Base-by-base conservation (phyloP, 2,113 vertebrate species). In the Anolis carolinensis region DNA sequence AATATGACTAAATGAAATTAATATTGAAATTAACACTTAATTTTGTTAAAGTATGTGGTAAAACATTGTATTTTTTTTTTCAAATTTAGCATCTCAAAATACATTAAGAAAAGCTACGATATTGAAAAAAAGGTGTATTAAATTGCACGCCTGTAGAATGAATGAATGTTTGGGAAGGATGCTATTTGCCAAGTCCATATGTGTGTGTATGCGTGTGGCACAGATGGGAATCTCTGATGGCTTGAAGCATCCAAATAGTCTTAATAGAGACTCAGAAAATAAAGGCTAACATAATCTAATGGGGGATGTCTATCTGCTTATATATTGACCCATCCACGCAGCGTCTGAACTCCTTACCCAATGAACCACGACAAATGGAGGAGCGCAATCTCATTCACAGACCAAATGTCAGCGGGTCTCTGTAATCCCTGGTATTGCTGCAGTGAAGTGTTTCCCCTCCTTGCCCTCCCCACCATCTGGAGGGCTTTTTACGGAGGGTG, bases 161-260 rank as follows among this genome's bases (percentile, higher is more conserved):
- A 21, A 30, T 77, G 34, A 75, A 18, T 20, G n/a, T n/a, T 67
- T 34, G 76, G 62, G 48, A 63, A 55, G 13, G 48, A 74, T 30
- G 30, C 23, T 14, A 27, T 39, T 59, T 72, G 52, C 68, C 27
- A 34, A 79, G 32, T 78, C 48, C 65, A 62, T 71, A 11, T 68
- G 27, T 27, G 25, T 27, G 63, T 34, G 30, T 76, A 13, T 39
- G 25, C 18, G 63, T 34, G 36, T 76, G 8, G 13, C 44, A 70
- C 63, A 75, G 85, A 87, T 84, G 82, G 82, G 82, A 84, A 84
- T 74, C 78, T 86, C 59, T n/a, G 65, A 27, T 65, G 55, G 23
- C 23, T 23, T 81, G 59, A 86, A 86, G 48, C 78, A 52, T 55
- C 59, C 68, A 86, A 74, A 65, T 25, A 86, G 70, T 86, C 74